Base-by-base conservation (phyloP, 2,888 invertebrate genomes). In the Agrochola macilenta region DNA sequence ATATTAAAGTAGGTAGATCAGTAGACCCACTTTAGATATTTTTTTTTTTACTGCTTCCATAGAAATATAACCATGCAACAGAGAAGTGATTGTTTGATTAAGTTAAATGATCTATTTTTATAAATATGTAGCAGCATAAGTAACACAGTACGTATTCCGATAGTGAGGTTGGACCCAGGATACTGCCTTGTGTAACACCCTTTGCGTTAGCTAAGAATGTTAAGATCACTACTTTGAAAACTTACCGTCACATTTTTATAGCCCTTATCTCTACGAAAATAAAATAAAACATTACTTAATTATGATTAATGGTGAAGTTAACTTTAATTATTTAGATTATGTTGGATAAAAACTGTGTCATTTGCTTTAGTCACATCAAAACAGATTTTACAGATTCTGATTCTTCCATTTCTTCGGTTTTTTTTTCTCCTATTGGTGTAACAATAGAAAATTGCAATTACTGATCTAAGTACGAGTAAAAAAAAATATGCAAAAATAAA, bases 161-260 rank as follows among this genome's bases (percentile, higher is more conserved):
- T 8, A 26, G 14, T 30, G 5, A 14, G 2, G 58, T 58, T 30
- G 52, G 63, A 2, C 63, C 43, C 0, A 76, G 0, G 26, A 64
- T 58, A 43, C 35, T 82, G 20, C 82, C 82, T 35, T 60, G 64
- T 9, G 46, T 5, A 30, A 76, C 43, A 4, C 43, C 26, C 23
- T 78, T 54, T 80, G 5, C 5, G 17, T 52, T 20, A 14, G 9
- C 11, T 14, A 12, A 39, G 9, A n/a, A 52, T 5, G 7, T 49
- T 39, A 5, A 7, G 8, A 52, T 35, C 12, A 17, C 12, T 12
- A 35, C 0, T 35, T 11, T 9, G 11, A 39, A 12, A 30, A 54
- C 1, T n/a, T n/a, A 43, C 20, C 8, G 46, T n/a, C 17, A 61
- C 3, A 43, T 61, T 49, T 12, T 4, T 17, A 12, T 5, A 52